phyloP scores from a whole-genome alignment of 2,113 vertebrate genomes.

The Mustela nigripes region DNA sequence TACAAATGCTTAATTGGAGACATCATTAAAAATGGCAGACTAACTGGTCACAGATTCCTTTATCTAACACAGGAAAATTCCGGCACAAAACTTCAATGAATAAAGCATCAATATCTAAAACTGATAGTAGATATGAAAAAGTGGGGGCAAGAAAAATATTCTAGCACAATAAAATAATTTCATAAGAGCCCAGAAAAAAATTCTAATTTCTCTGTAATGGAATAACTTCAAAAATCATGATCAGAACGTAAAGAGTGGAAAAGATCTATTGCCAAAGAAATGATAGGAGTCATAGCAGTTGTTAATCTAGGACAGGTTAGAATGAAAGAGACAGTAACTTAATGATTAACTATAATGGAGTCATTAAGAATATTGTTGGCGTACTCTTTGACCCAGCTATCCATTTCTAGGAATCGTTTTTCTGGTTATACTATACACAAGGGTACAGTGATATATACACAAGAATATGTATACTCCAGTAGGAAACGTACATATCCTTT shows the following conservation, averaged over 20 bases:
- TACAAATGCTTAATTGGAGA: not conserved
- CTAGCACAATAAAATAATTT: not conserved
- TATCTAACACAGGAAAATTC: not conserved
- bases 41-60: not conserved
- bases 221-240: constrained; percentile 14
- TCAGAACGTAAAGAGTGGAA: not conserved
- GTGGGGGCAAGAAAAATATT: constrained; percentile 8
- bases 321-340: constrained; percentile 22
- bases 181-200: not conserved
- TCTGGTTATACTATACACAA: not conserved
- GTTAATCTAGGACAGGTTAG: not conserved
- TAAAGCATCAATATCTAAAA: not conserved
- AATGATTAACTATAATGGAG: constrained; percentile 61
- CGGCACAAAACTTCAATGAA: not conserved
- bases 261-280: constrained; percentile 39
- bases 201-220: not conserved
- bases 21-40: not conserved
- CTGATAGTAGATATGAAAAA: not conserved
- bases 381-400: constrained; percentile 53
- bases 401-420: constrained; percentile 26
- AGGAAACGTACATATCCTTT: not conserved
- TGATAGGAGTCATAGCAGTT: not conserved
- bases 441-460: not conserved
- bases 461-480: not conserved
- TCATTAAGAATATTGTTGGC: constrained; percentile 33